Conservation (phyloP, 2,888 invertebrate species). For the Chrysopilus asiliformis region DNA sequence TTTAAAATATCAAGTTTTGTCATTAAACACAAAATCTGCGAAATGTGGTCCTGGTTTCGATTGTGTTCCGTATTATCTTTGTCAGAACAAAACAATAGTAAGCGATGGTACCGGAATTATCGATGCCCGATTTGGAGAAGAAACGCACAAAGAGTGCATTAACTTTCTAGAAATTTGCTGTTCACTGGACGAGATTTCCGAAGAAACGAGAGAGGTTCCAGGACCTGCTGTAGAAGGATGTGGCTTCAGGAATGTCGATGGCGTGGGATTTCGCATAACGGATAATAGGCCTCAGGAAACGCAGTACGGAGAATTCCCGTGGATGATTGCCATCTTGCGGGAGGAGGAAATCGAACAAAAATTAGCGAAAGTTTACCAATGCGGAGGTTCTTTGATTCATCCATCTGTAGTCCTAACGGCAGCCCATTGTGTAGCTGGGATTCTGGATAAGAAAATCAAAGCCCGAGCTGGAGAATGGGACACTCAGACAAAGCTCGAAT, state of each 20-base stretch:
- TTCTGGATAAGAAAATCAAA: constrained; percentile 17
- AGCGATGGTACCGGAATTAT: constrained; percentile 4
- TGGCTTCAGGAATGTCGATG: constrained; percentile 4
- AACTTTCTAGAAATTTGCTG: constrained; percentile 6
- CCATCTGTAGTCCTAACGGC: constrained; percentile 58
- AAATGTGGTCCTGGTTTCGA: constrained; percentile 39
- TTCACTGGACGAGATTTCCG: background rate
- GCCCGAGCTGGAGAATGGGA: constrained; percentile 65
- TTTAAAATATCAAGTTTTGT: no score
- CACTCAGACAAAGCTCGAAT: constrained; percentile 53
- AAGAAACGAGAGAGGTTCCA: background rate
- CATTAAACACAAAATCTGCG: no score
- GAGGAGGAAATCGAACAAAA: constrained; percentile 16
- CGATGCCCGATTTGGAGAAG: constrained; percentile 6
- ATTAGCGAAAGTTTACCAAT: constrained; percentile 40
- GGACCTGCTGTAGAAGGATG: background rate
- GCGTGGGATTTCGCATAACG: constrained; percentile 1
- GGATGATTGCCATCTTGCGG: constrained; percentile 56
- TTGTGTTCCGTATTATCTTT: constrained; percentile 7
- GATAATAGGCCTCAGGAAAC: constrained; percentile 41
- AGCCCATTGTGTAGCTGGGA: constrained; percentile 46
- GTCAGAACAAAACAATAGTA: constrained; percentile 1
- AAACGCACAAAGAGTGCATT: constrained; percentile 1
- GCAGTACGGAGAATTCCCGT: constrained; percentile 63
- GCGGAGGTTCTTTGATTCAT: constrained; percentile 65